These are phyloP conservation scores for Phyllostomus discolor DNA, from an alignment of 2,113 vertebrate genomes.

Conservation along the genomic window DNA sequence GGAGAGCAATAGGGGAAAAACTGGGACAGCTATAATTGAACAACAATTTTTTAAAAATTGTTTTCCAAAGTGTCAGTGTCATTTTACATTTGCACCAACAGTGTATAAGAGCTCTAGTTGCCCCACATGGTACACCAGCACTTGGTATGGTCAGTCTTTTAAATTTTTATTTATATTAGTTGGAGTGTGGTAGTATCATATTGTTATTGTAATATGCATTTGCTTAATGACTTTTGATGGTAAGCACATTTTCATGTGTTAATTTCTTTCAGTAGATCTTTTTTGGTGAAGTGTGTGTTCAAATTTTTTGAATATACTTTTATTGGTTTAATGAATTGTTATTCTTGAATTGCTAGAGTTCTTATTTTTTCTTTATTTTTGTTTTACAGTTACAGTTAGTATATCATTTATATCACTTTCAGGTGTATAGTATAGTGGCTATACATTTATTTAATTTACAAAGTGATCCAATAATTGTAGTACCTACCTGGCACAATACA, in stretches of 20 bases:
- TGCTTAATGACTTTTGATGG: neutral
- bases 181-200: neutral
- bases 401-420: neutral
- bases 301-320: neutral
- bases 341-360: neutral
- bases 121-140: neutral
- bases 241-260: neutral
- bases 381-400: neutral
- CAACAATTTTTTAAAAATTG: neutral
- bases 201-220: too few relatives aligned
- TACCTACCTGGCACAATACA: neutral
- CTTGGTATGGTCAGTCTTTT: neutral
- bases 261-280: neutral
- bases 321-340: neutral
- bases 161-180: neutral
- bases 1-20: too few relatives aligned
- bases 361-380: neutral
- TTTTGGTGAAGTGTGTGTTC: neutral
- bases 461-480: neutral
- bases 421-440: neutral
- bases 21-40: too few relatives aligned
- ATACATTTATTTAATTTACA: neutral
- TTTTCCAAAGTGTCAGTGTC: neutral
- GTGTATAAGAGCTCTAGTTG: rapidly evolving
- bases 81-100: neutral